Conservation (phyloP, 2,888 invertebrate species). For the Sesia bembeciformis region DNA sequence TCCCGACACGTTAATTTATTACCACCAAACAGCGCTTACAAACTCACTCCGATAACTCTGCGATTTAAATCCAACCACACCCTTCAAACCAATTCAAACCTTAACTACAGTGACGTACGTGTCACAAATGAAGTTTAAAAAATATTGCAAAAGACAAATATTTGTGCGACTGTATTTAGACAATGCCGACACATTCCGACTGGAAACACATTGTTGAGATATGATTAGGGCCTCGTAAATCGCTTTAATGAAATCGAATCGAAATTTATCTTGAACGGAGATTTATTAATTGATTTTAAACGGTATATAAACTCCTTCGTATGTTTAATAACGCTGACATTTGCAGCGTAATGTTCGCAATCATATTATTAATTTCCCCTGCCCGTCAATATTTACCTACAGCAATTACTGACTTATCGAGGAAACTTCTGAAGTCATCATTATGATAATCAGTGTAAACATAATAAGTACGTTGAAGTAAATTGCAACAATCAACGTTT, state of each 20-base stretch:
- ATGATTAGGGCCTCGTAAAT: not conserved
- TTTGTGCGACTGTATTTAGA: conserved; percentile 6
- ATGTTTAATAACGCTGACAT: too few relatives aligned
- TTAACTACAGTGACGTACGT: conserved; percentile 3
- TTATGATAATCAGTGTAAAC: not conserved
- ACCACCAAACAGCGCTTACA: conserved; percentile 55
- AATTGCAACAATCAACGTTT: conserved; percentile 10
- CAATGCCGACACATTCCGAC: conserved; percentile 10
- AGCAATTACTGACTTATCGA: not conserved
- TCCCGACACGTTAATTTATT: conserved; percentile 67
- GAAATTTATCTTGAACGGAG: too few relatives aligned
- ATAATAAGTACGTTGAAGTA: not conserved
- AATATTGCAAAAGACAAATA: not conserved
- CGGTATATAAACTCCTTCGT: too few relatives aligned
- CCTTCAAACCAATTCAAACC: conserved; percentile 11
- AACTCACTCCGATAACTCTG: conserved; percentile 45
- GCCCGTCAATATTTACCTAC: not conserved
- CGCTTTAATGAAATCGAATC: too few relatives aligned
- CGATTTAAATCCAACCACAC: conserved; percentile 43
- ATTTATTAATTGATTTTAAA: too few relatives aligned
- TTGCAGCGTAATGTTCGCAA: not conserved
- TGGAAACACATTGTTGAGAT: conserved; percentile 4
- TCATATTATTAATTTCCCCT: not conserved
- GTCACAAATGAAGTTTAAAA: not conserved
- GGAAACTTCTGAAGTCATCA: not conserved